These are phyloP conservation scores for Sebastes matsubarae DNA, from an alignment of 2,797 vertebrate genomes.

Conservation along the genomic window DNA sequence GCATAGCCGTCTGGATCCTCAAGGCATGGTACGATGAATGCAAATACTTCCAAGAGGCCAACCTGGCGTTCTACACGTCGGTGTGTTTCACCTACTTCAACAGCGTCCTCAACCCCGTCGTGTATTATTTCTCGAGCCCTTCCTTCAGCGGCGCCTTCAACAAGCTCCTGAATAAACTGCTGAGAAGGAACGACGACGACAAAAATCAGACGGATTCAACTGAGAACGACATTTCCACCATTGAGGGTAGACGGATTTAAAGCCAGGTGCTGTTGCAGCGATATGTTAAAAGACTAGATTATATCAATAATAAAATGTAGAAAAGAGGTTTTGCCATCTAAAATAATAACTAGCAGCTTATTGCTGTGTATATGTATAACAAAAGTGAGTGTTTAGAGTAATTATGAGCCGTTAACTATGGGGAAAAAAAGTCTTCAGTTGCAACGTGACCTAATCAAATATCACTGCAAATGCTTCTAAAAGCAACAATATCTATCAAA, in stretches of 20 bases:
- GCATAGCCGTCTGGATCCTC: slow-evolving; percentile 80
- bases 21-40: slow-evolving; percentile 80
- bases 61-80: slow-evolving; percentile 81
- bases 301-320: not conserved
- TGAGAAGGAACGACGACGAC: slow-evolving; percentile 33
- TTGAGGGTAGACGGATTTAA: not conserved
- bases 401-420: not conserved
- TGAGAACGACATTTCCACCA: slow-evolving; percentile 19
- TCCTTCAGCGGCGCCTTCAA: slow-evolving; percentile 75
- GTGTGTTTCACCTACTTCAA: slow-evolving; percentile 87
- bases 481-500: not conserved
- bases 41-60: slow-evolving; percentile 71
- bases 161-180: slow-evolving; percentile 70
- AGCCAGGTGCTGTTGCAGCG: not conserved
- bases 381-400: not conserved
- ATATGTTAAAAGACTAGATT: not conserved
- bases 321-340: not conserved
- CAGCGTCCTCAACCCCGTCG: slow-evolving; percentile 84
- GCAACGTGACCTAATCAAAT: not conserved
- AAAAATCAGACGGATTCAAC: accelerated
- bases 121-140: slow-evolving; percentile 86
- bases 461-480: not conserved
- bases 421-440: not conserved
- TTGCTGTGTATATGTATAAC: not conserved
- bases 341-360: not conserved